Evolutionary conservation across 2,113 vertebrate genomes (phyloP).

Genomic region (Atractosteus spatula): DNA sequence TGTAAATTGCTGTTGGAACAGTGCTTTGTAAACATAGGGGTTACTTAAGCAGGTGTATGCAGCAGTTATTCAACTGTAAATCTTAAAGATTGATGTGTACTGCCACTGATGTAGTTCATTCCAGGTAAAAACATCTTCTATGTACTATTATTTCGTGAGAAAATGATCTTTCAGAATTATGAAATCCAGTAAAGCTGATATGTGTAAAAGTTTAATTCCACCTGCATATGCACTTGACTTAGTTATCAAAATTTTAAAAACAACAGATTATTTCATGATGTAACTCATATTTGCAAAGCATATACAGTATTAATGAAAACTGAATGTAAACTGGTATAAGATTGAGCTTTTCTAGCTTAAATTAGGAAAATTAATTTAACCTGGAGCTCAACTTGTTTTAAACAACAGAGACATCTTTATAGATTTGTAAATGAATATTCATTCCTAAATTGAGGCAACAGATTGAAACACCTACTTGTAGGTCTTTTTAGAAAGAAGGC

Average conservation of each 20-base stretch:
- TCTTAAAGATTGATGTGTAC: too few relatives aligned
- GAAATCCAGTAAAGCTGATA: conserved; percentile 23
- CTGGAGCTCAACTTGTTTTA: conserved; percentile 11
- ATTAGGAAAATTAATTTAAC: neutral
- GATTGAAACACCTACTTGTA: neutral
- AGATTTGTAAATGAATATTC: neutral
- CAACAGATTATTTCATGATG: neutral
- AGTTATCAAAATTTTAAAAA: neutral
- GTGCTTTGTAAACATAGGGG: too few relatives aligned
- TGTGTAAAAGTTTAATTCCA: conserved; percentile 31
- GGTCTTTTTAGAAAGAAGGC: neutral
- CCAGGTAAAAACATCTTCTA: too few relatives aligned
- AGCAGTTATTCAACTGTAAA: too few relatives aligned
- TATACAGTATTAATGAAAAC: neutral
- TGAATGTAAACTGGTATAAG: neutral
- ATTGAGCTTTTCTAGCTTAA: neutral
- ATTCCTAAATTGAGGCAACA: neutral
- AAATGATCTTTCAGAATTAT: too few relatives aligned
- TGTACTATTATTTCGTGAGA: too few relatives aligned
- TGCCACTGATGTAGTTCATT: too few relatives aligned
- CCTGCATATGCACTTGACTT: conserved; percentile 56
- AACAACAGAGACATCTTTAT: neutral
- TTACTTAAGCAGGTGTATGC: too few relatives aligned
- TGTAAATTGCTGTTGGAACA: too few relatives aligned
- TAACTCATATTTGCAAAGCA: conserved; percentile 2